phyloP scores from a whole-genome alignment of 2,797 vertebrate species.

The Pteronotus mesoamericanus region DNA sequence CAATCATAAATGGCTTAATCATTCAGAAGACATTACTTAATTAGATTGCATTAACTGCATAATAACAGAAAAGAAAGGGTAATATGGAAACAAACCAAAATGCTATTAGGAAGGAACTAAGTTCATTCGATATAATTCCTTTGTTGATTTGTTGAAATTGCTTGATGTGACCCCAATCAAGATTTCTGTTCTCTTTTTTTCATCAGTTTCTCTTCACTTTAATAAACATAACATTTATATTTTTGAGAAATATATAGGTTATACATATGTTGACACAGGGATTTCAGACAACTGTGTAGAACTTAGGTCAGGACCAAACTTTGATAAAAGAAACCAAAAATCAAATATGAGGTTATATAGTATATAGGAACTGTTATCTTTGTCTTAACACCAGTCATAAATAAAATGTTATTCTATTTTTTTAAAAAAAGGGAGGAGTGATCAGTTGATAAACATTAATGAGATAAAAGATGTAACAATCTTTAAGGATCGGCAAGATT shows the following conservation, averaged over 20 bases:
- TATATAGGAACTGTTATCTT: not conserved
- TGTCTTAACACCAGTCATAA: not conserved
- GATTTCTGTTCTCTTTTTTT: constrained; percentile 32
- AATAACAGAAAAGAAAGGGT: constrained; percentile 53
- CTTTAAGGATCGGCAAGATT: not conserved
- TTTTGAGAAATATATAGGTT: not conserved
- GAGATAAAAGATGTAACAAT: not conserved
- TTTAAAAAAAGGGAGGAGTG: not conserved
- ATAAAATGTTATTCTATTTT: not conserved
- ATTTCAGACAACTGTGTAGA: not conserved
- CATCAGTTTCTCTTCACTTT: not conserved
- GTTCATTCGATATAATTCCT: constrained; percentile 62
- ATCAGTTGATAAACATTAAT: not conserved
- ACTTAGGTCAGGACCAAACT: not conserved
- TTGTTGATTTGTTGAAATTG: constrained; percentile 58
- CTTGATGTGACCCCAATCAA: constrained; percentile 40
- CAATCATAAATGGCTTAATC: constrained; percentile 56
- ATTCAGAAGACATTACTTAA: constrained; percentile 64
- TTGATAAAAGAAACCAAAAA: not conserved
- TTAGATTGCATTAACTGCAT: constrained; percentile 64
- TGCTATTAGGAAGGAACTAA: constrained; percentile 62
- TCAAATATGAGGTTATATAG: not conserved
- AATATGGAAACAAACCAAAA: constrained; percentile 49
- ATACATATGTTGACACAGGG: not conserved
- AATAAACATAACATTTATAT: not conserved